Conservation (phyloP, 2,888 invertebrate species). For the Rhodophaea formosa region DNA sequence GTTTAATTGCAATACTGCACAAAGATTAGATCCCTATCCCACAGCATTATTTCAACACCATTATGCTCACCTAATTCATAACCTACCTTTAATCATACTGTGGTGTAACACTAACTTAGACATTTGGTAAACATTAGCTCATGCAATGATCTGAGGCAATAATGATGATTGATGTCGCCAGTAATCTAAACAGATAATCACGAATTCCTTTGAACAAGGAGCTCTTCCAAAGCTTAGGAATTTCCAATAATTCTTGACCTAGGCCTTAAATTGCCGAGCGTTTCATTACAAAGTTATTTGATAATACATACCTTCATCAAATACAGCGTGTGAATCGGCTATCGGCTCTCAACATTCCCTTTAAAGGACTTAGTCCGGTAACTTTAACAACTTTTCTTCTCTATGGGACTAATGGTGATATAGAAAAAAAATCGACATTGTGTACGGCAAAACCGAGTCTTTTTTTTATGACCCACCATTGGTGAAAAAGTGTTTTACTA, state of each 20-base stretch:
- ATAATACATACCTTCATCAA: too few relatives aligned
- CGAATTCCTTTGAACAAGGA: constrained; percentile 19
- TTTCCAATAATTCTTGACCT: constrained; percentile 6
- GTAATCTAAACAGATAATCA: constrained; percentile 17
- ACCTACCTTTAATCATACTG: neutral
- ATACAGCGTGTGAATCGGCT: too few relatives aligned
- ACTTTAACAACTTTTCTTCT: too few relatives aligned
- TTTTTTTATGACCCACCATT: too few relatives aligned
- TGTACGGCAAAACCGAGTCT: too few relatives aligned
- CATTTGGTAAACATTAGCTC: constrained; percentile 16
- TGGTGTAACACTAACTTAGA: constrained; percentile 10
- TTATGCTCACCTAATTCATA: neutral
- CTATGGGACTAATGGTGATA: too few relatives aligned
- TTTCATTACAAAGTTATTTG: neutral
- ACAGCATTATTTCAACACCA: neutral
- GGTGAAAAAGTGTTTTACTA: too few relatives aligned
- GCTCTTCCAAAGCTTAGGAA: constrained; percentile 15
- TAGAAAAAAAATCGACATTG: too few relatives aligned
- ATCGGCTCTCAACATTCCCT: too few relatives aligned
- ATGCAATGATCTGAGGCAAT: constrained; percentile 10
- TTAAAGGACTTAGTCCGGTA: too few relatives aligned
- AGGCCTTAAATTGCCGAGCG: neutral
- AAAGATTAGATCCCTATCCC: neutral
- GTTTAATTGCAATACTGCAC: neutral
- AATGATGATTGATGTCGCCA: constrained; percentile 8